A percentile compares a stretch with the other conserved stretches of the same genome.
phyloP scores from a whole-genome alignment of 2,888 invertebrate species.

The Nudaria mundana region DNA sequence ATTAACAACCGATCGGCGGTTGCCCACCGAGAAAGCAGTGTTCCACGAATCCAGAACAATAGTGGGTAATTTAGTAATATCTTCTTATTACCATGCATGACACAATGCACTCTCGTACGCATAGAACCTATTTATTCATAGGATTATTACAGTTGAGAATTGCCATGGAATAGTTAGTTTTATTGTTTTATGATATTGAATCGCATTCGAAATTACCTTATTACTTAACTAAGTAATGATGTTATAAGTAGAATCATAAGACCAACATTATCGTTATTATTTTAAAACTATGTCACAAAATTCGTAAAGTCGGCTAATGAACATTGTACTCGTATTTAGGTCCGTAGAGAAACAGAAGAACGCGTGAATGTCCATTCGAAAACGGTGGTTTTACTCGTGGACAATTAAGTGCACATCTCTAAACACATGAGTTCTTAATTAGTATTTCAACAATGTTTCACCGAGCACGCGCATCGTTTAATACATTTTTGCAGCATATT shows the following conservation, averaged over 20 bases:
- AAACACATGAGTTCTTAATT: no score
- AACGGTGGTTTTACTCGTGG: slow-evolving; percentile 13
- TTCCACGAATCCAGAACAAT: slow-evolving; percentile 78
- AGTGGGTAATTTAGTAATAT: slow-evolving; percentile 76
- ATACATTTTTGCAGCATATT: slow-evolving; percentile 37
- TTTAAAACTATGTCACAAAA: slow-evolving; percentile 25
- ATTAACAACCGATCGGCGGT: slow-evolving; percentile 60
- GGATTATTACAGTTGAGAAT: slow-evolving; percentile 58
- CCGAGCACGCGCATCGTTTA: no score
- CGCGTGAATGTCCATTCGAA: slow-evolving; percentile 11
- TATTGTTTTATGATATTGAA: no score
- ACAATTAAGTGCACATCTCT: slow-evolving; percentile 14
- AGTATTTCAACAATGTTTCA: no score
- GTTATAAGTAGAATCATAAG: slow-evolving; percentile 16
- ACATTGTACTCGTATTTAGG: slow-evolving; percentile 16
- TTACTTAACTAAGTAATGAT: slow-evolving; percentile 20
- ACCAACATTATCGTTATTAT: slow-evolving; percentile 6
- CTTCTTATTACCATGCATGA: slow-evolving; percentile 75
- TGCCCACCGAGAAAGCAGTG: slow-evolving; percentile 54
- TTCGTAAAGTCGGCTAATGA: slow-evolving; percentile 15
- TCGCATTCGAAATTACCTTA: slow-evolving; percentile 24
- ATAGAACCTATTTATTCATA: slow-evolving; percentile 45
- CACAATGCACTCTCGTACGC: slow-evolving; percentile 58
- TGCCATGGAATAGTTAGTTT: slow-evolving; percentile 49
- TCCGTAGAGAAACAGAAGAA: slow-evolving; percentile 18